A percentile compares a stretch with the other conserved stretches of the same genome.
These are phyloP conservation scores for Aporophyla nigra DNA, from an alignment of 2,888 invertebrate genomes.

Conservation along the genomic window DNA sequence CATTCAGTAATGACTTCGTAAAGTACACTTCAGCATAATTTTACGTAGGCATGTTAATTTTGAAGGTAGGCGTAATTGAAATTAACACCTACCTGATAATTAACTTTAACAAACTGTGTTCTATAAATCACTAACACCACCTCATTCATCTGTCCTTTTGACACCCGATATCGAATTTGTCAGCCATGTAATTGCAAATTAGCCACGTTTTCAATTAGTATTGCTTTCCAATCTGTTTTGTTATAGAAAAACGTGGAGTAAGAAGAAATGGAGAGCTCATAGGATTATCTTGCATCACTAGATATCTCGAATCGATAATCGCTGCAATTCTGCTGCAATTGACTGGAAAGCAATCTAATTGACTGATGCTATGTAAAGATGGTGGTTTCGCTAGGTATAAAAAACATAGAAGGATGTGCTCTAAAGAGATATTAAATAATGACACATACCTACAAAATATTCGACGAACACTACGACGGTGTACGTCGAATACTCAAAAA, in stretches of 20 bases:
- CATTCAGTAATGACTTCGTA: background rate
- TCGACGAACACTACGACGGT: background rate
- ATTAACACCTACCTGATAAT: constrained; percentile 36
- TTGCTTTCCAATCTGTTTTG: constrained; percentile 28
- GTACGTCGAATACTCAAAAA: background rate
- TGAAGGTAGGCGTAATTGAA: constrained; percentile 22
- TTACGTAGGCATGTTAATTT: background rate
- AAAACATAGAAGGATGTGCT: background rate
- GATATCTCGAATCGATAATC: background rate
- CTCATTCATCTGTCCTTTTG: constrained; percentile 46
- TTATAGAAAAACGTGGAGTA: constrained; percentile 22
- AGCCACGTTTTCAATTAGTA: constrained; percentile 47
- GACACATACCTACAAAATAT: too few species aligned
- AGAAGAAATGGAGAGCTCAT: background rate
- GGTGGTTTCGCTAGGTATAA: background rate
- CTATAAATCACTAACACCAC: constrained; percentile 49
- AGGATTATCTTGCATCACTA: background rate
- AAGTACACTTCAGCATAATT: background rate
- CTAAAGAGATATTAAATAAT: background rate
- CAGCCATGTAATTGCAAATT: constrained; percentile 52
- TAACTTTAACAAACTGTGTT: constrained; percentile 41
- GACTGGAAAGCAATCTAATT: background rate
- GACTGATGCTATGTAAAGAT: background rate
- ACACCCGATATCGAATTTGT: constrained; percentile 50
- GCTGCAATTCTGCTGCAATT: background rate